phyloP scores from a whole-genome alignment of 2,888 invertebrate genomes.

The Linhomoeus sp. region DNA sequence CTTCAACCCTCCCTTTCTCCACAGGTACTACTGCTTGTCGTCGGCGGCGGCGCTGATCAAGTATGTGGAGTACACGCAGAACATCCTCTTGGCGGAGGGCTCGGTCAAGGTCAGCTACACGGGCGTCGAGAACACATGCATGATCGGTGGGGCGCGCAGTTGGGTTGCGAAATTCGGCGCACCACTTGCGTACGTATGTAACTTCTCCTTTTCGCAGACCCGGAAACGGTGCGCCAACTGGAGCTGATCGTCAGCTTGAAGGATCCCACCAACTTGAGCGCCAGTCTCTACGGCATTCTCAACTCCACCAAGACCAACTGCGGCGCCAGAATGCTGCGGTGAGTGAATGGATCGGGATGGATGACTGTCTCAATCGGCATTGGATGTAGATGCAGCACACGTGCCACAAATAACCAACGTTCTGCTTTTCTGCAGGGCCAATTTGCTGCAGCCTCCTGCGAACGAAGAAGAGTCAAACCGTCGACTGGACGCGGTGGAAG shows the following conservation, averaged over 20 bases:
- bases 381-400: too few species aligned
- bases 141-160: conserved; percentile 55
- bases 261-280: conserved; percentile 26
- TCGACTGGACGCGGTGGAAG: conserved; percentile 52
- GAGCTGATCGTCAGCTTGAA: conserved; percentile 33
- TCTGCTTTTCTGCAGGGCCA: conserved; percentile 42
- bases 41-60: conserved; percentile 63
- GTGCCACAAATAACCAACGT: too few species aligned
- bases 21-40: conserved; percentile 62
- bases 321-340: conserved; percentile 55
- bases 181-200: too few species aligned
- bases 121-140: conserved; percentile 55
- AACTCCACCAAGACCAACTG: conserved; percentile 49
- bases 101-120: conserved; percentile 61
- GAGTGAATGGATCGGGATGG: too few species aligned
- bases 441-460: conserved; percentile 50
- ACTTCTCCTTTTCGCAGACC: conserved; percentile 51
- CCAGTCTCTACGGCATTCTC: conserved; percentile 45
- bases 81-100: conserved; percentile 49
- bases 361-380: too few species aligned
- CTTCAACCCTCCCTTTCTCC: conserved; percentile 31
- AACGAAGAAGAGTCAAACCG: conserved; percentile 44
- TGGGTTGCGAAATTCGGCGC: too few species aligned
- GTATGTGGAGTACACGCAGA: conserved; percentile 59
- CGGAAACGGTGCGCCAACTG: conserved; percentile 54